Evolutionary conservation across 2,113 vertebrate species (phyloP).

Genomic region (Phainopepla nitens): DNA sequence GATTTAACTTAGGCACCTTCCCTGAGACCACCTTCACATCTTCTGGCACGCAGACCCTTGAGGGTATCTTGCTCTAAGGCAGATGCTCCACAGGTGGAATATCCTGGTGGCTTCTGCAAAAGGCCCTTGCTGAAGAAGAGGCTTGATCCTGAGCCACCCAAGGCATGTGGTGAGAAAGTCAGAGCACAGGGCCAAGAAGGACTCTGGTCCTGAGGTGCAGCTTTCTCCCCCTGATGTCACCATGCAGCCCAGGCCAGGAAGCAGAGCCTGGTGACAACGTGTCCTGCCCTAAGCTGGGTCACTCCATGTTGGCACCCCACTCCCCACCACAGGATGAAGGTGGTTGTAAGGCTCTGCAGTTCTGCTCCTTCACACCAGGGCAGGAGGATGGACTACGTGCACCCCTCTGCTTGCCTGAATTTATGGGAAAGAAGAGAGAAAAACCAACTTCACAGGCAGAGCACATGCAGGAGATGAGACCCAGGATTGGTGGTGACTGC

Average conservation of each 20-base stretch:
- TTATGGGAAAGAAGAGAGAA: not conserved
- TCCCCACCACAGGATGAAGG: not conserved
- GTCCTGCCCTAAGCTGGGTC: not conserved
- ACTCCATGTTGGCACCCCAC: fast-evolving
- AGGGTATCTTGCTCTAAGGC: not conserved
- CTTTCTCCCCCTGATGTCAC: not conserved
- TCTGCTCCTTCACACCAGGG: not conserved
- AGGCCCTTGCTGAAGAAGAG: not conserved
- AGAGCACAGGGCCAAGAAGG: not conserved
- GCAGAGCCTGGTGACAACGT: not conserved
- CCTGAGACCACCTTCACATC: not conserved
- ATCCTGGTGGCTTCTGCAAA: not conserved
- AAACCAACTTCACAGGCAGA: not conserved
- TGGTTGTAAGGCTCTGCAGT: not conserved
- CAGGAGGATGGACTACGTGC: not conserved
- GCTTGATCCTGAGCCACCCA: fast-evolving
- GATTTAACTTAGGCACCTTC: not conserved
- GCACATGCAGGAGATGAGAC: not conserved
- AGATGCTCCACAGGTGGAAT: not conserved
- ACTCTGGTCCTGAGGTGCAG: not conserved
- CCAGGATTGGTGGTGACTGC: not conserved
- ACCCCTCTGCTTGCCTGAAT: not conserved
- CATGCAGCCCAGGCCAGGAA: not conserved
- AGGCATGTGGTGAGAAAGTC: not conserved
- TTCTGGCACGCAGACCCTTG: not conserved